Percentiles rank a stretch among this genome's conserved stretches.
Conservation (phyloP, 2,888 invertebrate genomes). For the Slavum lentiscoides region DNA sequence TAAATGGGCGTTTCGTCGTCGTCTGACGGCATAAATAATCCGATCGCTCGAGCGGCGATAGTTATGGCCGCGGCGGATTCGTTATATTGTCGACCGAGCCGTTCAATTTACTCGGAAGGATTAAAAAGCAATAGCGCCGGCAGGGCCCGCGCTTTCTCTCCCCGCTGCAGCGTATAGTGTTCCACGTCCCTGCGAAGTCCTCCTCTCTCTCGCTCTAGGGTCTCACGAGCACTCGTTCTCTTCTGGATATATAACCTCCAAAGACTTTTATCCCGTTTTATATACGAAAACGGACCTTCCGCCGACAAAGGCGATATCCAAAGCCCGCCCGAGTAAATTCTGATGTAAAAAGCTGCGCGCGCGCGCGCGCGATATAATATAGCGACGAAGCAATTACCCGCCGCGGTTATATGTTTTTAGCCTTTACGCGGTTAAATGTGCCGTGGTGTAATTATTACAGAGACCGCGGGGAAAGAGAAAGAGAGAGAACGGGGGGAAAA, state of each 20-base stretch:
- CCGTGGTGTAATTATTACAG: constrained; percentile 34
- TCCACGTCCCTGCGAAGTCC: neutral
- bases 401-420: constrained; percentile 46
- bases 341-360: constrained; percentile 43
- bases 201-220: neutral
- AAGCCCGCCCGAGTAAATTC: constrained; percentile 17
- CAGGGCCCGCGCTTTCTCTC: too few relatives aligned
- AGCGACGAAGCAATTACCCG: constrained; percentile 48
- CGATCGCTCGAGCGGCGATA: too few relatives aligned
- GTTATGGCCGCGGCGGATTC: too few relatives aligned
- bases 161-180: too few relatives aligned
- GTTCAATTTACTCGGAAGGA: too few relatives aligned
- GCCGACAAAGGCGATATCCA: constrained; percentile 50
- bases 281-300: constrained; percentile 44
- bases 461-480: too few relatives aligned
- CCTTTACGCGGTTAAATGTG: constrained; percentile 8
- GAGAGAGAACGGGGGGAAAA: neutral
- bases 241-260: constrained; percentile 40
- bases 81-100: too few relatives aligned
- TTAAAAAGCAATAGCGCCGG: constrained; percentile 30
- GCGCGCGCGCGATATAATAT: neutral
- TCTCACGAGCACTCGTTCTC: neutral
- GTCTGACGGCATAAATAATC: too few relatives aligned
- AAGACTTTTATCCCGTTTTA: constrained; percentile 53
- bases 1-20: too few relatives aligned